phyloP scores from a whole-genome alignment of 35 echinoderm and acorn worm genomes.

The Apostichopus californicus region DNA sequence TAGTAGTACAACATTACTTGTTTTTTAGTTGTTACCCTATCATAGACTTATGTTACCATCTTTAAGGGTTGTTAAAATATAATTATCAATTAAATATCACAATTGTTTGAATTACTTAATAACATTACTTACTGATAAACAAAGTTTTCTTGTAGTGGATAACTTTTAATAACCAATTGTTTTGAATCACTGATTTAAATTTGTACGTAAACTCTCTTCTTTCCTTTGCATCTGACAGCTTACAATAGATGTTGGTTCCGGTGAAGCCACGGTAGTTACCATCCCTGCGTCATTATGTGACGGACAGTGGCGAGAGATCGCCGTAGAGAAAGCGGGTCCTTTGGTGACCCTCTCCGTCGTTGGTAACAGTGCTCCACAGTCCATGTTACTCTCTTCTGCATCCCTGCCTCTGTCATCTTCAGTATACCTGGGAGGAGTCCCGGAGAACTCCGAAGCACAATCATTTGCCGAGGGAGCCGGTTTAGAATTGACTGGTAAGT shows the following conservation, averaged over 20 bases:
- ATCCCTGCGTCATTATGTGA: conserved; percentile 59
- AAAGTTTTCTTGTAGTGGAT: no score
- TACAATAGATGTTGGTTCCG: conserved; percentile 21
- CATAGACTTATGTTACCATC: no score
- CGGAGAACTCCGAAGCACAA: conserved; percentile 57
- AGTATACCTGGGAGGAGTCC: conserved; percentile 73
- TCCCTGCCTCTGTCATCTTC: conserved; percentile 58
- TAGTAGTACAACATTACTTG: no score
- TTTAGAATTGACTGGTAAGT: conserved; percentile 4
- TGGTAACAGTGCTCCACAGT: conserved; percentile 11
- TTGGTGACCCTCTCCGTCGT: conserved; percentile 56
- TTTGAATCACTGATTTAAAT: no score
- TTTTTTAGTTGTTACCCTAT: no score
- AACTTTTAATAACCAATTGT: no score
- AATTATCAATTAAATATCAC: no score
- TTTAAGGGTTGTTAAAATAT: no score
- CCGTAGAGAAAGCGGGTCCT: conserved; percentile 45
- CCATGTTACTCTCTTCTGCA: conserved; percentile 17
- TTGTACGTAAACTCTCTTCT: no score
- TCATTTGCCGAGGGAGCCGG: background rate
- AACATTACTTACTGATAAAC: no score
- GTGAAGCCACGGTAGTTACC: background rate
- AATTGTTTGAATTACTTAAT: no score
- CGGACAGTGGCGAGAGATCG: conserved; percentile 76
- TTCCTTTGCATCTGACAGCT: conserved; percentile 30